Evolutionary conservation across 1,140 invertebrate species (phyloP).

Genomic region (Scaptomyza montana): DNA sequence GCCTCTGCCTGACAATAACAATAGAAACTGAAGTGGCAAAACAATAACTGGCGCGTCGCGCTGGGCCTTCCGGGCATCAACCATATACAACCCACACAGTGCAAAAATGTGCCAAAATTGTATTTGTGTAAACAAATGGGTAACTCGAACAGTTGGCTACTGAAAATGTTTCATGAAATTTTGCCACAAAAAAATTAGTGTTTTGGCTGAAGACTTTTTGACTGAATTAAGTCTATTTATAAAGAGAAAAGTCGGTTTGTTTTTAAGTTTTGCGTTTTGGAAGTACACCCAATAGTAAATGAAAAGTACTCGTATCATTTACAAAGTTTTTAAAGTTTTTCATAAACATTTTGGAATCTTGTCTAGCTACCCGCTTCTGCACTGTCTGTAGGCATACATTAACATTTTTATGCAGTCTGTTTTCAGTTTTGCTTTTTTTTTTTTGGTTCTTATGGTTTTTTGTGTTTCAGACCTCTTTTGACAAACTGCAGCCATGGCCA

Average conservation of each 20-base stretch:
- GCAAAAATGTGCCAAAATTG: conserved; percentile 55
- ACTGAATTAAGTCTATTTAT: too few species aligned
- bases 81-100: conserved; percentile 37
- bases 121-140: conserved; percentile 36
- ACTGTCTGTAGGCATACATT: conserved; percentile 66
- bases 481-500: conserved; percentile 67
- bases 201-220: too few species aligned
- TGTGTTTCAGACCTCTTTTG: conserved; percentile 54
- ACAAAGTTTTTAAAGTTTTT: background rate
- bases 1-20: conserved; percentile 70
- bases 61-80: conserved; percentile 73
- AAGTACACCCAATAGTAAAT: too few species aligned
- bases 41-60: conserved; percentile 76
- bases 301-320: background rate
- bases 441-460: conserved; percentile 30
- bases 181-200: too few species aligned
- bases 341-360: background rate
- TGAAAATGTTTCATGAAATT: too few species aligned
- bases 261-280: too few species aligned
- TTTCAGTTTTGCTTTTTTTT: conserved; percentile 35
- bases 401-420: conserved; percentile 62
- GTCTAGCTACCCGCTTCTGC: conserved; percentile 27
- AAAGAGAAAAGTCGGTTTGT: too few species aligned
- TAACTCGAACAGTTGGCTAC: conserved; percentile 36
- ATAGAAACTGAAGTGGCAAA: conserved; percentile 81